Evolutionary conservation across 2,888 invertebrate species (phyloP).

Genomic region (Lepidocyrtinus sp.): DNA sequence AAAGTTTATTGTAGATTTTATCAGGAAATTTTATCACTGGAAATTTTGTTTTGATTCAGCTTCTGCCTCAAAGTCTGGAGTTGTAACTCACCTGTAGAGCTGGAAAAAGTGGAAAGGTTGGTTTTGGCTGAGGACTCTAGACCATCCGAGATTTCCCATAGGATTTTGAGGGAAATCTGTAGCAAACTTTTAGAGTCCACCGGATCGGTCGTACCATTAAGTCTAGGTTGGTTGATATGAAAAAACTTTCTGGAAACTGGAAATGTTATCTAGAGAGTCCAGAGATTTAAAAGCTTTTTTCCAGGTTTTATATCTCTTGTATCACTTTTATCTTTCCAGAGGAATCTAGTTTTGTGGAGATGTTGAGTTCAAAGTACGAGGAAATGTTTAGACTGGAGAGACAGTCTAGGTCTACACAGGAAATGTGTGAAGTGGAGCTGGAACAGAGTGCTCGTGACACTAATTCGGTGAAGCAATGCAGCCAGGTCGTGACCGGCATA

Average conservation of each 20-base stretch:
- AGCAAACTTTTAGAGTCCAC: constrained; percentile 36
- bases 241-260: background rate
- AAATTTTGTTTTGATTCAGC: constrained; percentile 24
- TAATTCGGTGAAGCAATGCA: constrained; percentile 11
- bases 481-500: constrained; percentile 19
- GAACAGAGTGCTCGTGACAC: background rate
- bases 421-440: constrained; percentile 1
- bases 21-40: too few species aligned
- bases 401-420: background rate
- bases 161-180: constrained; percentile 34
- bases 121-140: too few species aligned
- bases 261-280: background rate
- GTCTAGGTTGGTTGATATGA: constrained; percentile 26
- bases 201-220: too few species aligned
- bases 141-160: constrained; percentile 29
- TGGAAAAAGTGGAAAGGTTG: constrained; percentile 6
- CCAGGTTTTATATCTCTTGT: too few species aligned
- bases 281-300: background rate
- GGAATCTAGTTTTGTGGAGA: constrained; percentile 22
- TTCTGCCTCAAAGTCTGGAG: constrained; percentile 43
- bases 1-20: too few species aligned
- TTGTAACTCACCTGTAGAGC: constrained; percentile 50
- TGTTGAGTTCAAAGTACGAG: background rate
- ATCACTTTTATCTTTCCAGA: constrained; percentile 16
- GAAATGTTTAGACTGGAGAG: background rate